Evolutionary conservation across 2,888 invertebrate genomes (phyloP), one percentile per base, ranked within the genome.

Genomic region (Eumerus sabulonum): DNA sequence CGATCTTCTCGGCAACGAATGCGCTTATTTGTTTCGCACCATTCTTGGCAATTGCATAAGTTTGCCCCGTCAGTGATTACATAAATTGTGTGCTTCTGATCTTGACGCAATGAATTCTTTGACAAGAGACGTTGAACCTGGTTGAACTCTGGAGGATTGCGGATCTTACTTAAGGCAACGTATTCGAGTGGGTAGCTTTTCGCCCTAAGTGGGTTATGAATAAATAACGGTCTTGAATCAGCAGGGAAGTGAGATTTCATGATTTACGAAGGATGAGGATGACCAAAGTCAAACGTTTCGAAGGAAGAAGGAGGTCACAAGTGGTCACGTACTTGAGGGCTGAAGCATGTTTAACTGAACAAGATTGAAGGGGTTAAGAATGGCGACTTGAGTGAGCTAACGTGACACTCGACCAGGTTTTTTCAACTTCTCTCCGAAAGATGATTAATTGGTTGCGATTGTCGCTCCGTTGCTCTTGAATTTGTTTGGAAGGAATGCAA

Each of bases 251-350:
- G 27, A n/a, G n/a, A 27, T 27, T 27, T 27, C 16, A 35, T 19
- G 74, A 64, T 60, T 74, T 63, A 68, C 63, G 63, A 73, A 62
- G 47, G 53, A 27, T 27, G 27, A 68, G 77, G 74, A 77, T 77
- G 67, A 72, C 60, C 2, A 48, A 57, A 48, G 66, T 27, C 27
- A n/a, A n/a, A 77, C 57, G 54, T 35, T n/a, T 51, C 19, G 47
- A 14, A 13, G 36, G 11, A n/a, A 40, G 53, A 77, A 63, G 0
- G 63, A 59, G 67, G 74, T 74, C 77, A 79, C 9, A 66, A 17
- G 12, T 36, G 18, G 35, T 38, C 70, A 70, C 63, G 63, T 64
- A 53, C 16, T 16, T 19, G 9, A 19, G 1, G 11, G n/a, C 12
- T 45, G 14, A 45, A 44, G n/a, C 40, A 40, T 27, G 27, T 2